These are phyloP conservation scores for Neoaliturus tenellus DNA, from an alignment of 2,888 invertebrate species.

Conservation along the genomic window DNA sequence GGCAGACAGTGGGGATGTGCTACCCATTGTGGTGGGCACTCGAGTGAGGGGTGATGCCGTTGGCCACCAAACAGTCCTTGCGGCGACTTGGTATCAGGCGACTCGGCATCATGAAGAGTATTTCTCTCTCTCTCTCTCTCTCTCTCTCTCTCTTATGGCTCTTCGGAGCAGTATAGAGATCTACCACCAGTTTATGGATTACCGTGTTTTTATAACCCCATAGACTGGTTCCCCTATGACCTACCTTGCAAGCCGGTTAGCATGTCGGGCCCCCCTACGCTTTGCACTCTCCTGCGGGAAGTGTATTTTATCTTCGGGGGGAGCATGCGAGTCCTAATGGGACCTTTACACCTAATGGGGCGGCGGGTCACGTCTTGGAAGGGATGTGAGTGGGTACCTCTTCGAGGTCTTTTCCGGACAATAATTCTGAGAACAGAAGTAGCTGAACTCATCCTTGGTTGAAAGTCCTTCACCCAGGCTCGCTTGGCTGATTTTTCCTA, in stretches of 20 bases:
- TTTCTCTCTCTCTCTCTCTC: too few relatives aligned
- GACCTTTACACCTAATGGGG: not conserved
- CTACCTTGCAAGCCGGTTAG: too few relatives aligned
- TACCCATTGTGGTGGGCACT: conserved; percentile 69
- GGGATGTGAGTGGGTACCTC: conserved; percentile 55
- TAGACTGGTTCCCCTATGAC: too few relatives aligned
- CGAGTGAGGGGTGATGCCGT: conserved; percentile 69
- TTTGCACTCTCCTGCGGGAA: too few relatives aligned
- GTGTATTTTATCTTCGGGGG: not conserved
- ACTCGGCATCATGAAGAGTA: conserved; percentile 62
- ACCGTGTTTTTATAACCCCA: not conserved
- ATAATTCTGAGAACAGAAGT: too few relatives aligned
- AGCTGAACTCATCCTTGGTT: not conserved
- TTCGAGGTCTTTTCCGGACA: conserved; percentile 58
- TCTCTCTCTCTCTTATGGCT: too few relatives aligned
- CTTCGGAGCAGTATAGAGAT: conserved; percentile 67
- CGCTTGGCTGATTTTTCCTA: conserved; percentile 58
- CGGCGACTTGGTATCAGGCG: conserved; percentile 61
- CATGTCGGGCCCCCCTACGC: too few relatives aligned
- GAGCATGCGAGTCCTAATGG: not conserved
- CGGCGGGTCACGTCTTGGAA: not conserved
- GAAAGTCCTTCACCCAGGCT: not conserved
- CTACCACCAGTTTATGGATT: conserved; percentile 66
- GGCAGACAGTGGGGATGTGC: conserved; percentile 62
- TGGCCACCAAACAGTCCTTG: conserved; percentile 63